Evolutionary conservation across 2,888 invertebrate genomes (phyloP).

Genomic region (Chorisops tibialis): DNA sequence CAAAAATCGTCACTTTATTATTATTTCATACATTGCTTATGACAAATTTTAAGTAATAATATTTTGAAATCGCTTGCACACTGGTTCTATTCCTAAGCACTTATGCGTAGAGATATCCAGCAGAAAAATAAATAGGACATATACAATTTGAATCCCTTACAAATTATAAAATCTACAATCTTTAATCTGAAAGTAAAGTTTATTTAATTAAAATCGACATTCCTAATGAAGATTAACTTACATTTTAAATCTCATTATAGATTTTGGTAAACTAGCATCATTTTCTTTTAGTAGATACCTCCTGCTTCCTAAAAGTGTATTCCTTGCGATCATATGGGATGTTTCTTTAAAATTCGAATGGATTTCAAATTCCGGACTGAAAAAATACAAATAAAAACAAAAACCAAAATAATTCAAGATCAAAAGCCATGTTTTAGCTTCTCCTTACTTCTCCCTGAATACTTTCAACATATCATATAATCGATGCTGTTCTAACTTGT

Average conservation of each 20-base stretch:
- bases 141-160: constrained; percentile 1
- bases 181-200: constrained; percentile 13
- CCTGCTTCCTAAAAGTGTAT: constrained; percentile 61
- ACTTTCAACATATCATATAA: neutral
- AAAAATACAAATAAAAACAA: neutral
- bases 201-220: too few species aligned
- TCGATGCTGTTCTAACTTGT: too few species aligned
- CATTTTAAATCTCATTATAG: constrained; percentile 68
- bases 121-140: too few species aligned
- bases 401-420: neutral
- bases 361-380: constrained; percentile 19
- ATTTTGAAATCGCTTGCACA: too few species aligned
- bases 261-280: constrained; percentile 69
- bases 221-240: constrained; percentile 53
- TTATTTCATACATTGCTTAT: too few species aligned
- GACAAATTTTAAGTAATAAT: too few species aligned
- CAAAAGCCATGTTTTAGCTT: too few species aligned
- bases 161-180: constrained; percentile 1
- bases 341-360: too few species aligned
- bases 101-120: too few species aligned
- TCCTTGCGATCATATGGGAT: too few species aligned
- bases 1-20: too few species aligned
- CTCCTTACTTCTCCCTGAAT: neutral
- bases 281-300: constrained; percentile 72
- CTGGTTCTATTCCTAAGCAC: too few species aligned